Evolutionary conservation across 2,113 vertebrate species (phyloP).

Genomic region (Brachionichthys hirsutus): DNA sequence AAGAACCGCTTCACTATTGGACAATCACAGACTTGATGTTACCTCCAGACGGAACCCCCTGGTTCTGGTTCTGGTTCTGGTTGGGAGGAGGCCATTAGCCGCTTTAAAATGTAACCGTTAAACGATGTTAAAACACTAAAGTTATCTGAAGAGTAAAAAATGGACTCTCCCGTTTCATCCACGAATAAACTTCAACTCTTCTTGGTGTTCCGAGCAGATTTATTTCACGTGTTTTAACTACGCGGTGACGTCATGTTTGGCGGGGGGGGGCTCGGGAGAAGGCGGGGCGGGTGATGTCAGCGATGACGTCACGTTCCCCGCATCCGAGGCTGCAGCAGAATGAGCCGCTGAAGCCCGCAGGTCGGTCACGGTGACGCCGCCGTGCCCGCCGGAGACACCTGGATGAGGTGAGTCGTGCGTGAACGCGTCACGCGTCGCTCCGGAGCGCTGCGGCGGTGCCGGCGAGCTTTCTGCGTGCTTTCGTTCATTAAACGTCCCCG

Average conservation of each 20-base stretch:
- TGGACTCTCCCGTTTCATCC: no score
- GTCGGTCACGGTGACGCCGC: no score
- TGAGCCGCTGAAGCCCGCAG: slow-evolving; percentile 19
- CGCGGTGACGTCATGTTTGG: slow-evolving; percentile 57
- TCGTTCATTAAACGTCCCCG: slow-evolving; percentile 24
- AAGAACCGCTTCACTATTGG: slow-evolving; percentile 13
- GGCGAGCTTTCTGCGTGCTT: slow-evolving; percentile 2
- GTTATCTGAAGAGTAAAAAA: no score
- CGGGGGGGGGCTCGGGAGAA: slow-evolving; percentile 41
- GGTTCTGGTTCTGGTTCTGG: no score
- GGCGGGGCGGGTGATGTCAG: slow-evolving; percentile 72
- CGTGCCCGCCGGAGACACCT: not conserved
- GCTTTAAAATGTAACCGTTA: no score
- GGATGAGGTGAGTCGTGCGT: slow-evolving; percentile 54
- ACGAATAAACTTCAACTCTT: not conserved
- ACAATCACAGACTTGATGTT: not conserved
- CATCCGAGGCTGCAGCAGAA: slow-evolving; percentile 42
- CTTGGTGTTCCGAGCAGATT: not conserved
- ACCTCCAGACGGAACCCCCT: not conserved
- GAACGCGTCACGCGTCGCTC: no score
- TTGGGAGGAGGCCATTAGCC: no score
- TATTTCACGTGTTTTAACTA: slow-evolving; percentile 17
- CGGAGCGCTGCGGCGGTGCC: not conserved
- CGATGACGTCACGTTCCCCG: slow-evolving; percentile 82
- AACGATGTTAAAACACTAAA: no score